These are phyloP conservation scores for Parnassius smintheus DNA, from an alignment of 2,888 invertebrate species.

Conservation along the genomic window DNA sequence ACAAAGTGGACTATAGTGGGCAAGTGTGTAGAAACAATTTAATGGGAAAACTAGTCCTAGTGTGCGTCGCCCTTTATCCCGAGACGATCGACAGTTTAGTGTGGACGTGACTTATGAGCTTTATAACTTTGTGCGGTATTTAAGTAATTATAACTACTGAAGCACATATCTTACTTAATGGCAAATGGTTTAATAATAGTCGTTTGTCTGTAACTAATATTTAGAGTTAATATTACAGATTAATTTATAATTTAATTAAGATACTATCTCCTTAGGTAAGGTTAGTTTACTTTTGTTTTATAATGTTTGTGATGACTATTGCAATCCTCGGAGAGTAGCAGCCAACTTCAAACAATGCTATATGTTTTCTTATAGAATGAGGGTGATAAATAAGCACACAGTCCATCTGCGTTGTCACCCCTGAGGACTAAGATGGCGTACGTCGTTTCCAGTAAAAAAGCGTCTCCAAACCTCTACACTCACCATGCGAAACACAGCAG, in stretches of 20 bases:
- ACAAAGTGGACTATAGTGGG: conserved; percentile 49
- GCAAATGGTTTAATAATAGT: conserved; percentile 5
- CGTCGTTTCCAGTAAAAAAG: too few relatives aligned
- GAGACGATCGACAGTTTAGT: conserved; percentile 42
- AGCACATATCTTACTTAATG: conserved; percentile 2
- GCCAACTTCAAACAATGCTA: too few relatives aligned
- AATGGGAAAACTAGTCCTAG: conserved; percentile 53
- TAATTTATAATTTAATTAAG: neutral
- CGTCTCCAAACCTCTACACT: too few relatives aligned
- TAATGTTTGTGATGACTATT: too few relatives aligned
- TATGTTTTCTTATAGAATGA: too few relatives aligned
- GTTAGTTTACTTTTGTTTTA: too few relatives aligned
- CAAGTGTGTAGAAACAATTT: conserved; percentile 53
- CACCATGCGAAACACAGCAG: too few relatives aligned
- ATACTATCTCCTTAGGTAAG: too few relatives aligned
- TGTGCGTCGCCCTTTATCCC: conserved; percentile 46
- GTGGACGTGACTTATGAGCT: conserved; percentile 38
- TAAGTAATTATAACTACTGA: conserved; percentile 6
- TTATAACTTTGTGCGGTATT: conserved; percentile 23
- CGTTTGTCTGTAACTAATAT: neutral
- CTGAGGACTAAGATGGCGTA: too few relatives aligned
- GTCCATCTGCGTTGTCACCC: too few relatives aligned
- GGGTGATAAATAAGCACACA: too few relatives aligned
- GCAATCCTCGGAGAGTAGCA: too few relatives aligned
- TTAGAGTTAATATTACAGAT: neutral